phyloP scores from a whole-genome alignment of 2,113 vertebrate genomes.

The Bombycilla garrulus region DNA sequence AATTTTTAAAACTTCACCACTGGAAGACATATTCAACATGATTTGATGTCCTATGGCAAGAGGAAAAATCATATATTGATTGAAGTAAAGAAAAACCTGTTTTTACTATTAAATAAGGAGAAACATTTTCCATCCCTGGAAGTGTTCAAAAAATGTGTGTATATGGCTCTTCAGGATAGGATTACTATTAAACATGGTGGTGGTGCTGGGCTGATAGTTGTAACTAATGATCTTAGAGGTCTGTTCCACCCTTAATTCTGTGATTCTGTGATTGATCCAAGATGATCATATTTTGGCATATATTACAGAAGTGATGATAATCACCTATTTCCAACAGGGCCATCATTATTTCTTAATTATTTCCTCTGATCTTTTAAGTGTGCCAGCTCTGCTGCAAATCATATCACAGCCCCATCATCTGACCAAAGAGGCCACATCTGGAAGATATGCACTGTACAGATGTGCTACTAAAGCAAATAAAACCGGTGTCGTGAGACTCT shows the following conservation, averaged over 20 bases:
- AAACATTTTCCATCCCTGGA: neutral
- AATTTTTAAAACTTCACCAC: neutral
- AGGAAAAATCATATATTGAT: neutral
- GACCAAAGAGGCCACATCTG: neutral
- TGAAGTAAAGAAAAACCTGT: neutral
- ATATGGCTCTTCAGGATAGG: no score
- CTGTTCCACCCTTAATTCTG: neutral
- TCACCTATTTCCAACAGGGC: neutral
- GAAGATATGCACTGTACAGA: neutral
- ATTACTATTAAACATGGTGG: neutral
- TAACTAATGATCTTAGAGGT: neutral
- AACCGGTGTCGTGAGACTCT: neutral
- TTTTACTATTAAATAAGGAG: neutral
- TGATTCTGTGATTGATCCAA: neutral
- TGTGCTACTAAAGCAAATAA: neutral
- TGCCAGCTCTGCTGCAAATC: neutral
- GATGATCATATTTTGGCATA: neutral
- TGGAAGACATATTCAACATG: neutral
- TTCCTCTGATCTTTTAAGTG: neutral
- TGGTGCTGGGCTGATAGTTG: neutral
- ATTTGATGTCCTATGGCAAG: neutral
- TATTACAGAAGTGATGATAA: neutral
- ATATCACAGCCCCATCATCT: neutral
- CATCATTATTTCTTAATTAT: neutral
- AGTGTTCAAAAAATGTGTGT: neutral